These are phyloP conservation scores for Muraenolepis orangiensis DNA, from an alignment of 2,797 vertebrate genomes.

Conservation along the genomic window DNA sequence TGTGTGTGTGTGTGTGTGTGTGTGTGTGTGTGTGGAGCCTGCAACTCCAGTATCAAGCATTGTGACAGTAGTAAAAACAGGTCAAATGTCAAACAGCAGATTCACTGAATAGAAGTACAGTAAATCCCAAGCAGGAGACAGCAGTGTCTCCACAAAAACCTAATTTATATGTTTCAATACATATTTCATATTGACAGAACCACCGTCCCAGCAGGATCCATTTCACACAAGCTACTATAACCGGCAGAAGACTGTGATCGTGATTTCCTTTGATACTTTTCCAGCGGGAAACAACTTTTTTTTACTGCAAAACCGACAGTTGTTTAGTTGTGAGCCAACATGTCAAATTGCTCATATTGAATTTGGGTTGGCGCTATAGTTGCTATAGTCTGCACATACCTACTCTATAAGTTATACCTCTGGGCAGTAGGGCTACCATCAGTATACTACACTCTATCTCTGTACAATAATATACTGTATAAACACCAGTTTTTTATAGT, in stretches of 20 bases:
- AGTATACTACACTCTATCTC: too few relatives aligned
- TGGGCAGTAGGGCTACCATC: too few relatives aligned
- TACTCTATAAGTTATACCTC: too few relatives aligned
- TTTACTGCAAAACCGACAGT: neutral
- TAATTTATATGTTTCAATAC: neutral
- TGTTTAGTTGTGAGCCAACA: neutral
- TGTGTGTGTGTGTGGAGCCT: constrained; percentile 9
- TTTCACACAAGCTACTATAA: constrained; percentile 40
- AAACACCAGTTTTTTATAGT: too few relatives aligned
- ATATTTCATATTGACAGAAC: neutral
- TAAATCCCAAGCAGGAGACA: neutral
- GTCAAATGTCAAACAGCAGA: constrained; percentile 46
- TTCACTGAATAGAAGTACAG: constrained; percentile 14
- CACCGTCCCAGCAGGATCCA: constrained; percentile 27
- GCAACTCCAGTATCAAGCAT: constrained; percentile 31
- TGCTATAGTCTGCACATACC: too few relatives aligned
- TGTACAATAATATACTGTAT: too few relatives aligned
- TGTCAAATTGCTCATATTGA: neutral
- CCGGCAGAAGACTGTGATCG: constrained; percentile 40
- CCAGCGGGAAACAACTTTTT: constrained; percentile 18
- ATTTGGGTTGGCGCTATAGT: neutral
- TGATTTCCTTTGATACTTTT: constrained; percentile 55
- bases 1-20: neutral
- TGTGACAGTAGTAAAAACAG: constrained; percentile 20
- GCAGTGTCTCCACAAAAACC: neutral